Percentiles rank a stretch among this genome's conserved stretches.
Evolutionary conservation across 1,140 invertebrate genomes (phyloP).

Genomic region (Apis dorsata): DNA sequence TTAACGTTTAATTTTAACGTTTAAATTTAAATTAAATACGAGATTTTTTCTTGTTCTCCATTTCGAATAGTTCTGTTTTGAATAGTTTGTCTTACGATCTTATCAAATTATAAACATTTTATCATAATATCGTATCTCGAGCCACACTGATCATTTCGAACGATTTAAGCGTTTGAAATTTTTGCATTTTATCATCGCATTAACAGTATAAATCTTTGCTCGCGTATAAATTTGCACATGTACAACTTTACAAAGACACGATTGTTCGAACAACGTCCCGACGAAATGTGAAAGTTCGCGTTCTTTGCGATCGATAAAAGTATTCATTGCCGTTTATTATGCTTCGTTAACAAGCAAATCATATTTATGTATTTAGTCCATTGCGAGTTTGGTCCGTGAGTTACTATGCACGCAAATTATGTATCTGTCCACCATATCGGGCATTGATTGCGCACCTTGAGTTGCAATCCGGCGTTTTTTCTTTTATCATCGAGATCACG

Average conservation of each 20-base stretch:
- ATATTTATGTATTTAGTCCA: conserved; percentile 48
- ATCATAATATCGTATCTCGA: not conserved
- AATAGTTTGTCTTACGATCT: not conserved
- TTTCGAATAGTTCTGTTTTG: no score
- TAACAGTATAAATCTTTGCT: not conserved
- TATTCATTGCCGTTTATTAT: conserved; percentile 44
- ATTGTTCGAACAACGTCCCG: not conserved
- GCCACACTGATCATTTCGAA: not conserved
- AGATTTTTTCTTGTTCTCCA: not conserved
- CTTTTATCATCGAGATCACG: conserved; percentile 33
- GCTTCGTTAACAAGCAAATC: conserved; percentile 39
- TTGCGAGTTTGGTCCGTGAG: conserved; percentile 43
- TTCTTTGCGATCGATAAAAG: conserved; percentile 9
- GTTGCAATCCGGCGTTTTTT: not conserved
- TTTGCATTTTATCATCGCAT: not conserved
- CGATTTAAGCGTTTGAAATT: not conserved
- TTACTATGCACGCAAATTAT: conserved; percentile 48
- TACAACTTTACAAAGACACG: conserved; percentile 9
- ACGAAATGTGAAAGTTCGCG: conserved; percentile 51
- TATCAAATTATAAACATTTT: not conserved
- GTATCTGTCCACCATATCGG: conserved; percentile 46
- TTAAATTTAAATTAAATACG: not conserved
- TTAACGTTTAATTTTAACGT: no score
- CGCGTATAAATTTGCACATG: no score
- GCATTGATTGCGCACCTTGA: conserved; percentile 41